Base-by-base conservation (phyloP, 2,797 vertebrate genomes). In the Rhinophrynus dorsalis region DNA sequence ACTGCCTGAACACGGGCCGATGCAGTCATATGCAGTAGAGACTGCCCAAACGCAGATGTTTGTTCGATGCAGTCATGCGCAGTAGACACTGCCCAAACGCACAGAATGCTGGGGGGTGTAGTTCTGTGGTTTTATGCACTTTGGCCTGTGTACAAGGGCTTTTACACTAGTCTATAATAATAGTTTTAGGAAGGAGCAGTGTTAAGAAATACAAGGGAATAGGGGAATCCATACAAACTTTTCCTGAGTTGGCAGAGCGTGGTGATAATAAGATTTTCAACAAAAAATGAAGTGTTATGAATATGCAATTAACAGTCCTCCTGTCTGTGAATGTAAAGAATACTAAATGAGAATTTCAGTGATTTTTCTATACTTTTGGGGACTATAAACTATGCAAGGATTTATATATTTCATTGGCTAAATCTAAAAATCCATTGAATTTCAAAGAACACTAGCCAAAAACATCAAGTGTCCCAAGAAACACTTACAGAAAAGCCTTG, bases 361-460 rank as follows among this genome's bases (percentile, higher is more conserved):
- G 11, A 48, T 61, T 60, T 69, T 44, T 45, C 67, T 60, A 50
- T 59, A 30, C 45, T 15, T 23, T 54, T 52, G 24, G 20, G 6
- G 56, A 30, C 35, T 51, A 2, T 58, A 11, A 37, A 2, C 30
- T 48, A 48, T 45, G 20, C 11, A 18, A 48, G 5, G 10, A 33
- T 35, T 24, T 67, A 50, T 58, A 35, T 21, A 32, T 6, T 57
- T 7, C 12, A 47, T 13, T 52, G 55, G 20, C 45, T 33, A 21
- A 6, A 29, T n/a, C 24, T 50, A 18, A 6, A 58, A 9, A 50
- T 35, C 12, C 18, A 27, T 48, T 50, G 15, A 21, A 17, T 50
- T 13, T 40, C 5, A 9, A 9, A 15, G 10, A 17, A 52, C 24
- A 52, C 30, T 52, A 30, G 5, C 11, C 26, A 51, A 37, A 3